These are phyloP conservation scores for Boloria euphrosyne DNA, from an alignment of 2,888 invertebrate genomes.

Conservation along the genomic window DNA sequence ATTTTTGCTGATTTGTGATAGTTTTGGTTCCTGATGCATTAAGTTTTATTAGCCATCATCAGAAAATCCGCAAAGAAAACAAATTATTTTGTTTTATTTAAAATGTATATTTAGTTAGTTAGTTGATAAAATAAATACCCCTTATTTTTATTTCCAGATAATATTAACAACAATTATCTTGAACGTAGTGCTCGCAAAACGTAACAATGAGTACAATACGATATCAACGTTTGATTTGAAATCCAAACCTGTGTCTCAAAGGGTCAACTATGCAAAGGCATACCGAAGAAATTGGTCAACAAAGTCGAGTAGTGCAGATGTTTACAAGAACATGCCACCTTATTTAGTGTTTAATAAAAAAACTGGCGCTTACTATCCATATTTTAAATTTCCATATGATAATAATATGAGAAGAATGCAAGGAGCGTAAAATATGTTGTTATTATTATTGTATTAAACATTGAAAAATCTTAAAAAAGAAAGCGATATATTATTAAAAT, in stretches of 20 bases:
- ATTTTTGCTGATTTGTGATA: no score
- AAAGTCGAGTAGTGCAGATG: constrained; percentile 40
- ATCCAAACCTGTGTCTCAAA: constrained; percentile 2
- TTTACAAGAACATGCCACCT: constrained; percentile 56
- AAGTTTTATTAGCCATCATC: no score
- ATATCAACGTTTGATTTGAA: constrained; percentile 24
- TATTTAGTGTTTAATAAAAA: constrained; percentile 70
- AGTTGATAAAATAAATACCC: background rate
- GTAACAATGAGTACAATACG: constrained; percentile 25
- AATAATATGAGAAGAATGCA: constrained; percentile 45
- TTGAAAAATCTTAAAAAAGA: background rate
- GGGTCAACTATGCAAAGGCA: constrained; percentile 41
- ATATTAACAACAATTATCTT: constrained; percentile 43
- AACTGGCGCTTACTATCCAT: constrained; percentile 66
- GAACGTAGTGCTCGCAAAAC: constrained; percentile 33
- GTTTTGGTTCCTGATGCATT: no score
- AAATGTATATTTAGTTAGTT: no score
- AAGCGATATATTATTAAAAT: no score
- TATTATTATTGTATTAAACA: background rate
- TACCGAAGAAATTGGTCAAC: constrained; percentile 51
- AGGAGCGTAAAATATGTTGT: constrained; percentile 1
- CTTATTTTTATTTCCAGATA: constrained; percentile 44
- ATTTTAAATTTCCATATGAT: constrained; percentile 58
- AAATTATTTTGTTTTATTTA: no score
- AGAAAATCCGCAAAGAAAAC: no score